phyloP scores from a whole-genome alignment of 1,140 invertebrate genomes.

The Episyrphus balteatus region DNA sequence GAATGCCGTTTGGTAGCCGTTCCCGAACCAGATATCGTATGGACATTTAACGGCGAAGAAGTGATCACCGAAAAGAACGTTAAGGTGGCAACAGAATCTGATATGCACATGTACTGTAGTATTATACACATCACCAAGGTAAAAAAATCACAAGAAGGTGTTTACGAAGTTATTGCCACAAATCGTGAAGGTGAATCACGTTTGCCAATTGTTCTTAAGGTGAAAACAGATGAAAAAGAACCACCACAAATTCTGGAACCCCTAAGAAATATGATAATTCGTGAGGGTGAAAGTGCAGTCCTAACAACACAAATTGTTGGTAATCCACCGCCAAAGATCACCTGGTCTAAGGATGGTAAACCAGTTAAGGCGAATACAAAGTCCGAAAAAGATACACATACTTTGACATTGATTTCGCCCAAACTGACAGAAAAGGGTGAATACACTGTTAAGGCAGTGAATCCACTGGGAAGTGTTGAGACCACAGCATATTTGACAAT shows the following conservation, averaged over 20 bases:
- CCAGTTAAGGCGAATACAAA: constrained; percentile 48
- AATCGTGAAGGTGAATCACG: constrained; percentile 84
- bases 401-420: constrained; percentile 54
- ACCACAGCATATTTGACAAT: constrained; percentile 65
- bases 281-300: constrained; percentile 64
- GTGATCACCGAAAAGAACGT: constrained; percentile 54
- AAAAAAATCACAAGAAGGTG: constrained; percentile 69
- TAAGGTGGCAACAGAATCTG: constrained; percentile 63
- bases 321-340: constrained; percentile 64
- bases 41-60: constrained; percentile 65
- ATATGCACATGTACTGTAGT: constrained; percentile 83
- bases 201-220: constrained; percentile 70
- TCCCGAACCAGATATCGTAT: constrained; percentile 79
- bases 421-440: constrained; percentile 58
- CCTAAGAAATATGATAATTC: constrained; percentile 57
- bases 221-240: constrained; percentile 62
- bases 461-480: constrained; percentile 62
- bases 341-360: constrained; percentile 69
- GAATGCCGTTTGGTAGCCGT: constrained; percentile 79
- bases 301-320: constrained; percentile 68
- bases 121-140: constrained; percentile 69
- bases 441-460: constrained; percentile 70
- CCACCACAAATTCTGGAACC: constrained; percentile 72
- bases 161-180: constrained; percentile 75
- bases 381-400: constrained; percentile 56